Base-by-base conservation (phyloP, 2,113 vertebrate species). In the Dasyprocta punctata region DNA sequence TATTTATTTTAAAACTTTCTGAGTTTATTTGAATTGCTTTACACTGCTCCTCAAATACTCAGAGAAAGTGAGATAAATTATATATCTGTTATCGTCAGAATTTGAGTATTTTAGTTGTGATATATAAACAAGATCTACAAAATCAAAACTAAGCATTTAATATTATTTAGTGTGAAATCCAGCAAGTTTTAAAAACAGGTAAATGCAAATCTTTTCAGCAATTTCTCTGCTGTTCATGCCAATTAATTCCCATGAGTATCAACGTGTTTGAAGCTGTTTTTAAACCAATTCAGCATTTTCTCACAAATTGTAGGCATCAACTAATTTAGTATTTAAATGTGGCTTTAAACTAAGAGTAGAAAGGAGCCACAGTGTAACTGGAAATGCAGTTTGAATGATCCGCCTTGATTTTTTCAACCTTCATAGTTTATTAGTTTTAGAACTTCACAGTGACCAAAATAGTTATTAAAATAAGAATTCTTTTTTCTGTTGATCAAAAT, bases 261-360 rank as follows among this genome's bases (percentile, higher is more conserved):
- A 61, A 78, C 82, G 82, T 33, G 28, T 97, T 96, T 94, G 91
- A 97, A 96, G 87, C 73, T n/a, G 61, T 52, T 80, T n/a, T 97
- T 95, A 96, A 97, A 94, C n/a, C 2, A 28, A 94, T 87, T 97
- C 69, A 87, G 47, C 60, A 94, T 91, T 98, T 98, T 93, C 60
- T 94, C 12, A 96, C 67, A 94, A 94, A 80, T 71, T 97, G 88
- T 26, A 92, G 80, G 90, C 86, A 89, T 30, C n/a, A 98, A 94
- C 65, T 56, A 52, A n/a, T 36, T 24, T 65, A 80, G 49, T 12
- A 92, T 92, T 93, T 95, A 91, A 78, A 84, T 65, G 89, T 78
- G 90, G 67, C 67, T 84, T 96, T 69, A 69, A 58, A 49, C 33
- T 92, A 9, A 60, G 71, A 78, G 54, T 11, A 33, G 36, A 87